Evolutionary conservation across 23 tunicate species (phyloP).

Genomic region (Styela plicata): DNA sequence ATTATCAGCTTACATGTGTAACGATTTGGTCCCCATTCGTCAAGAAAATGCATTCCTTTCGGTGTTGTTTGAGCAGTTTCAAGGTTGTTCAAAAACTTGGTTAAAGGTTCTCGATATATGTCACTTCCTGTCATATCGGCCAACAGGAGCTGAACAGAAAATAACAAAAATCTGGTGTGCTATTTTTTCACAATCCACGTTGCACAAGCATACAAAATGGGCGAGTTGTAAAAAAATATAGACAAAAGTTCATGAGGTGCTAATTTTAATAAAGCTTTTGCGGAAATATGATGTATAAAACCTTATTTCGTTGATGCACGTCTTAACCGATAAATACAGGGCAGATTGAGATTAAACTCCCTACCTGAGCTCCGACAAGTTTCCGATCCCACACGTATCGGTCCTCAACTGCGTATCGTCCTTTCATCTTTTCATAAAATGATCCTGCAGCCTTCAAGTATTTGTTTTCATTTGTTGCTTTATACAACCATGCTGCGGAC

Average conservation of each 20-base stretch:
- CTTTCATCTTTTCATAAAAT: slow-evolving; percentile 13
- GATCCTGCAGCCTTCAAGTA: slow-evolving; percentile 47
- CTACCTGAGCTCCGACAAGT: slow-evolving; percentile 78
- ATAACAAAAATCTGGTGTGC: too few species aligned
- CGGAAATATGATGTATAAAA: too few species aligned
- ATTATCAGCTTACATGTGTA: slow-evolving; percentile 62
- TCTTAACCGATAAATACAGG: too few species aligned
- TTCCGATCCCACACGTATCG: slow-evolving; percentile 85
- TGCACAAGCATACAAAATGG: too few species aligned
- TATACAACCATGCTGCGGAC: slow-evolving; percentile 88
- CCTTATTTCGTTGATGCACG: too few species aligned
- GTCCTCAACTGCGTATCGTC: slow-evolving; percentile 16
- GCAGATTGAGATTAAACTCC: too few species aligned
- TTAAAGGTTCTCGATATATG: slow-evolving; percentile 27
- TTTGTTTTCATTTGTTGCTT: slow-evolving; percentile 59
- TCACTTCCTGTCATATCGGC: slow-evolving; percentile 63
- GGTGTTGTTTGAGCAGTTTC: slow-evolving; percentile 59
- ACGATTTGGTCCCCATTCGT: slow-evolving; percentile 81
- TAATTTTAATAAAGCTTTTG: too few species aligned
- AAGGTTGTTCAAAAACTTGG: slow-evolving; percentile 49
- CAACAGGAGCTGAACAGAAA: slow-evolving; percentile 38
- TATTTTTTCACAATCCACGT: too few species aligned
- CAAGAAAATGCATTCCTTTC: slow-evolving; percentile 70
- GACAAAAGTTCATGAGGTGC: not conserved
- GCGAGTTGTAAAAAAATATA: not conserved